Evolutionary conservation across 2,797 vertebrate genomes (phyloP), one percentile per base, ranked within the genome.

Genomic region (Fratercula arctica): DNA sequence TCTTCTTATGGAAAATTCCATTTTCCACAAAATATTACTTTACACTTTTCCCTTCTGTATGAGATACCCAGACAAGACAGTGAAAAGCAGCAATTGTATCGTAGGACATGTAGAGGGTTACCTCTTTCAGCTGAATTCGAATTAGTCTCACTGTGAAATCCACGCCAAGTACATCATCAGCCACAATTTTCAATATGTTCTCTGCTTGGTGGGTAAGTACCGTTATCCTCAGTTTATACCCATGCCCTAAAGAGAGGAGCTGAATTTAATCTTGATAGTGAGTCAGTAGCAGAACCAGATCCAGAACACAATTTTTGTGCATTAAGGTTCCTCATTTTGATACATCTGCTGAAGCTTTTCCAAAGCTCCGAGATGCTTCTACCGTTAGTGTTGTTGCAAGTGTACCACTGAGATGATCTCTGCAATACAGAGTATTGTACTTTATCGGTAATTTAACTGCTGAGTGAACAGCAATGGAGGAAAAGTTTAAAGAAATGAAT

Each of bases 301-400:
- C 48, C 54, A 77, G 60, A 87, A 19, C 11, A 85, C 28, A 54
- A 9, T 59, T 91, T 85, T 73, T 39, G 16, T 74, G n/a, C 43
- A 31, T 89, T 92, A 83, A 57, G 26, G 33, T 64, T 85, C 21
- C 20, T 78, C 41, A 43, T 91, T 86, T 89, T 61, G 18, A 60
- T 37, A 29, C 28, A 68, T 28, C 61, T 80, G 29, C 48, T 56
- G 43, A 45, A 83, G 37, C 10, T 87, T 72, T 85, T 82, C 29
- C 35, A 45, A 5, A 85, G 66, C 41, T 70, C 39, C 4, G 13
- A 82, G 61, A 43, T 90, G 29, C 31, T 85, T 82, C 54, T 67
- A 3, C 57, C 23, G 18, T 56, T 68, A 84, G 14, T 84, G 19
- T 39, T 64, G 19, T 87, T 90, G 84, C 37, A 73, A 61, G 66